A percentile compares a stretch with the other conserved stretches of the same genome.
Conservation (phyloP, 2,888 invertebrate genomes). For the Empis stercorea region DNA sequence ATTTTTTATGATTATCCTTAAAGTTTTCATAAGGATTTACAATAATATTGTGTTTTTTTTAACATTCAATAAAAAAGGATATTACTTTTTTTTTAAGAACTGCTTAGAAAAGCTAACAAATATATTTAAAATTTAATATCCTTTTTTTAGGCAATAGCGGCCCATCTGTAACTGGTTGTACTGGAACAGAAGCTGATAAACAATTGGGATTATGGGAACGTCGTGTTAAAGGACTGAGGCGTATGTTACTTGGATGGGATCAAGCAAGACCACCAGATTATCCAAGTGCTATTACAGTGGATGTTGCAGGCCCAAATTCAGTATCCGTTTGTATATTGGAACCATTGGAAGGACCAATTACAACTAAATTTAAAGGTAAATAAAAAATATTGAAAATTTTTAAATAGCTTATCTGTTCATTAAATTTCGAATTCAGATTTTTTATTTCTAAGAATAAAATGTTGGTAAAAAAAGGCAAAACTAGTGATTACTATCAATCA, state of each 20-base stretch:
- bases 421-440: no score
- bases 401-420: no score
- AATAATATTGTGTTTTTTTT: no score
- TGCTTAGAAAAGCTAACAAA: no score
- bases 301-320: slow-evolving; percentile 47
- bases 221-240: slow-evolving; percentile 38
- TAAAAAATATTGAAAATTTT: not conserved
- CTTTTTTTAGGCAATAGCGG: slow-evolving; percentile 29
- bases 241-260: slow-evolving; percentile 76
- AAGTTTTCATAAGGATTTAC: no score
- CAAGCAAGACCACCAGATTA: slow-evolving; percentile 72
- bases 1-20: no score
- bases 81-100: no score
- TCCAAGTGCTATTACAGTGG: slow-evolving; percentile 64
- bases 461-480: no score
- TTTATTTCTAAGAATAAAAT: no score
- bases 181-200: slow-evolving; percentile 64
- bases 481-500: no score
- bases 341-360: slow-evolving; percentile 65
- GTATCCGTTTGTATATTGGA: slow-evolving; percentile 53
- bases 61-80: no score
- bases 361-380: slow-evolving; percentile 83
- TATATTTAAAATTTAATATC: no score
- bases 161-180: slow-evolving; percentile 50
- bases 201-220: slow-evolving; percentile 82